Base-by-base conservation (phyloP, 2,888 invertebrate species). In the Drosophila subquinaria region DNA sequence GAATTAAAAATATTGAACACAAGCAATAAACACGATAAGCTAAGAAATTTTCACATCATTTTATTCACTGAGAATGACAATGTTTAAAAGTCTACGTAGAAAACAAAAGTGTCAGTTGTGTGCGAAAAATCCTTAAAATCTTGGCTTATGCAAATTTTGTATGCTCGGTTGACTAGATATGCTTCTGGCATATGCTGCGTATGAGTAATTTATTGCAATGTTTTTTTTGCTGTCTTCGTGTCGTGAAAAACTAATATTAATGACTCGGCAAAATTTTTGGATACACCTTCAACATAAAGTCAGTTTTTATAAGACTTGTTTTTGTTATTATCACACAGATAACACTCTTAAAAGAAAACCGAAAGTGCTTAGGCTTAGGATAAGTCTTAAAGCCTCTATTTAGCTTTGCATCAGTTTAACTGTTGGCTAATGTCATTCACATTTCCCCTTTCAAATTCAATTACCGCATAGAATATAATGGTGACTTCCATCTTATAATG, bases 181-280 rank as follows among this genome's bases (percentile, higher is more conserved):
- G 76, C 23, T 55, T n/a, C 48, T 57, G 69, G 56, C 66, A 53
- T 53, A 75, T 45, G 61, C 73, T 86, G 83, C 83, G 74, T 75
- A 77, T 82, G 77, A 82, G 82, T 65, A 75, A 82, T 80, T 72
- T 45, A 45, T 45, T 13, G 23, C 6, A 13, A n/a, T 13, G 45
- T 17, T 8, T 10, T 13, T 35, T 13, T 36, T 36, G 36, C 36
- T 6, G 15, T 40, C 40, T 40, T 15, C 40, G 40, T 8, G n/a
- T 8, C 40, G 8, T 8, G 6, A 8, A 8, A 82, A 70, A 33
- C 30, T 35, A 35, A 51, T 36, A 23, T 51, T 51, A 52, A 38
- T 35, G 35, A 50, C 13, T 17, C 35, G 17, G 6, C 20, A 13
- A 1, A 10, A 20, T 38, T 51, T 20, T 35, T 13, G 4, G 35